phyloP scores from a whole-genome alignment of 2,113 vertebrate genomes.

The Pluvialis apricaria region DNA sequence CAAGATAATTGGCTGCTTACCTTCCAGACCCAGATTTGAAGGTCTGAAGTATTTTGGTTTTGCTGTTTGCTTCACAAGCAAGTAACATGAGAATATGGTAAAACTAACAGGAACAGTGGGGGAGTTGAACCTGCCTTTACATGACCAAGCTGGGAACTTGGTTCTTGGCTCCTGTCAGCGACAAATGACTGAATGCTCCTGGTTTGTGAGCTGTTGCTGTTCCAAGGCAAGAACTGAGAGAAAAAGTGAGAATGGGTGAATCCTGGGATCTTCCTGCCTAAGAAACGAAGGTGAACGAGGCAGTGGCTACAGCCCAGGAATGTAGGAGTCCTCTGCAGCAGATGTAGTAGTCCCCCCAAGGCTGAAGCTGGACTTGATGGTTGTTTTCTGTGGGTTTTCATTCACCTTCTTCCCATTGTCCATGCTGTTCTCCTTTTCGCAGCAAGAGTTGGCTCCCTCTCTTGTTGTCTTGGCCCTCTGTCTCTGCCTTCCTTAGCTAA shows the following conservation, averaged over 20 bases:
- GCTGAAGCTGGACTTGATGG: neutral
- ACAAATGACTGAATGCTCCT: neutral
- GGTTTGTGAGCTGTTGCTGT: neutral
- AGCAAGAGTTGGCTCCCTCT: neutral
- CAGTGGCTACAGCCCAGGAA: neutral
- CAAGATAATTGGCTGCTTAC: neutral
- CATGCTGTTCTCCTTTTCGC: neutral
- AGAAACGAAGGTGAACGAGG: neutral
- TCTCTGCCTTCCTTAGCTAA: neutral
- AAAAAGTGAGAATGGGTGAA: neutral
- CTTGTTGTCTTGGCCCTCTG: neutral
- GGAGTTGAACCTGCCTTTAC: neutral
- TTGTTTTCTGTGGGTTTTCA: neutral
- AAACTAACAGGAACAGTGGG: rapidly evolving
- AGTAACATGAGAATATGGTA: neutral
- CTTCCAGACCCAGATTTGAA: neutral
- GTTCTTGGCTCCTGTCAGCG: neutral
- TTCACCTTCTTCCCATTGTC: neutral
- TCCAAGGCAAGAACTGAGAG: neutral
- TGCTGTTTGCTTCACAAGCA: neutral
- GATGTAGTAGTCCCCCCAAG: neutral
- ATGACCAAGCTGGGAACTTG: neutral
- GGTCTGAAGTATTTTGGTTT: neutral
- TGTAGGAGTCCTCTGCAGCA: neutral
- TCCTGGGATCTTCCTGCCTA: neutral